Evolutionary conservation across 2,797 vertebrate genomes (phyloP), one percentile per base, ranked within the genome.

Genomic region (Chanos chanos): DNA sequence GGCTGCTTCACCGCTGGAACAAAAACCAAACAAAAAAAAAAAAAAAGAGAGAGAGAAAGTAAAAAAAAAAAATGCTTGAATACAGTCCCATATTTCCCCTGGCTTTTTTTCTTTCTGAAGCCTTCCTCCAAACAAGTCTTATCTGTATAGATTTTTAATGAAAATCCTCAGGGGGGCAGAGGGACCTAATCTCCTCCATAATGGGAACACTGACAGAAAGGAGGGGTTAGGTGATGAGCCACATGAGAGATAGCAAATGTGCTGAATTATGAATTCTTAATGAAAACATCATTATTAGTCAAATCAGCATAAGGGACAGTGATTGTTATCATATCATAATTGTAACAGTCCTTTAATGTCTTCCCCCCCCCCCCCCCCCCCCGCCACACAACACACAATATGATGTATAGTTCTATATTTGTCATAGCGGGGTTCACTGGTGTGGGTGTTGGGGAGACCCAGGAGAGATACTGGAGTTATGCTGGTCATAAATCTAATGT

Each of bases 291-390:
- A 71, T 81, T 77, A 80, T 72, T 69, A 73, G 72, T 68, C 67
- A 76, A 82, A 81, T 59, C 56, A 73, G 74, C 72, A 78, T 61
- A 51, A 41, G 65, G 77, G 66, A 72, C 75, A 54, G 66, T 76
- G 80, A 81, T 78, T 77, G 69, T 81, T 85, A 85, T 86, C 73
- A 56, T 63, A 72, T 67, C 57, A 53, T 87, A 78, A 85, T 81
- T 81, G 80, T 83, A 83, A 86, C 76, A 67, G 75, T 72, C 61
- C 72, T 65, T 52, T 61, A 71, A 77, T 75, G 77, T 68, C 51
- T 13, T 76, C 77, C 74, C 57, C 56, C 74, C 73, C 45, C 31
- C 54, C 28, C 36, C 15, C 15, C 44, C 57, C 44, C 51, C 24
- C 40, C 33, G 53, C 30, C 21, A 18, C 30, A 25, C 41, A 16